Evolutionary conservation across 2,888 invertebrate species (phyloP).

Genomic region (Platycnemis pennipes): DNA sequence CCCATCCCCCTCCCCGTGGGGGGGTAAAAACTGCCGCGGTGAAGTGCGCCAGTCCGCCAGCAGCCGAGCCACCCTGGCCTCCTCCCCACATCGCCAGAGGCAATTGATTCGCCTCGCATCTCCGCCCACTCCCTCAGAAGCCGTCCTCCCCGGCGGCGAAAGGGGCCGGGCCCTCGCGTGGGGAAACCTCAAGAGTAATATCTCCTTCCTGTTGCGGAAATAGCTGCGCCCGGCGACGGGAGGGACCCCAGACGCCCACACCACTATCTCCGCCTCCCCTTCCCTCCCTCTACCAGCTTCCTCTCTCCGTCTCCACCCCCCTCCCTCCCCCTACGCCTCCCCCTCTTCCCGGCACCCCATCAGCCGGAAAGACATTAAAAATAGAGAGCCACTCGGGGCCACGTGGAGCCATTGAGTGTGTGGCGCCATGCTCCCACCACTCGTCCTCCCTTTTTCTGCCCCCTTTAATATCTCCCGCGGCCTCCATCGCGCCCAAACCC

Average conservation of each 20-base stretch:
- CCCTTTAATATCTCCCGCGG: neutral
- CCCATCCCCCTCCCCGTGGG: neutral
- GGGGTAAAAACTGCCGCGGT: neutral
- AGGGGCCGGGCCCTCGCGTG: neutral
- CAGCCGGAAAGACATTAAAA: constrained; percentile 66
- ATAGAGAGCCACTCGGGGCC: constrained; percentile 64
- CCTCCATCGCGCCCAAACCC: neutral
- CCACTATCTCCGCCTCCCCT: constrained; percentile 5
- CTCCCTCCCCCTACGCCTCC: neutral
- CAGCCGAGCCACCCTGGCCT: neutral
- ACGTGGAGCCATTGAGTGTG: constrained; percentile 63
- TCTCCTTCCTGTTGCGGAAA: constrained; percentile 67
- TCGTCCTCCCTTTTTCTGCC: neutral
- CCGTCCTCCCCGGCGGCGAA: neutral
- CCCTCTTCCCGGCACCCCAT: neutral
- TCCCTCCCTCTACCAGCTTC: neutral
- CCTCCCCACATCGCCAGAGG: neutral
- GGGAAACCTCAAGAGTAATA: constrained; percentile 62
- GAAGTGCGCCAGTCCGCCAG: neutral
- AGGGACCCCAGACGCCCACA: constrained; percentile 65
- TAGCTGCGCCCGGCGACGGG: constrained; percentile 43
- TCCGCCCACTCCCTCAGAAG: neutral
- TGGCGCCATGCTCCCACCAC: constrained; percentile 35
- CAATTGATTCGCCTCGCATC: constrained; percentile 50
- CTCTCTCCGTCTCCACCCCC: neutral